Conservation (phyloP, 2,797 vertebrate species). For the Sibirionetta formosa region DNA sequence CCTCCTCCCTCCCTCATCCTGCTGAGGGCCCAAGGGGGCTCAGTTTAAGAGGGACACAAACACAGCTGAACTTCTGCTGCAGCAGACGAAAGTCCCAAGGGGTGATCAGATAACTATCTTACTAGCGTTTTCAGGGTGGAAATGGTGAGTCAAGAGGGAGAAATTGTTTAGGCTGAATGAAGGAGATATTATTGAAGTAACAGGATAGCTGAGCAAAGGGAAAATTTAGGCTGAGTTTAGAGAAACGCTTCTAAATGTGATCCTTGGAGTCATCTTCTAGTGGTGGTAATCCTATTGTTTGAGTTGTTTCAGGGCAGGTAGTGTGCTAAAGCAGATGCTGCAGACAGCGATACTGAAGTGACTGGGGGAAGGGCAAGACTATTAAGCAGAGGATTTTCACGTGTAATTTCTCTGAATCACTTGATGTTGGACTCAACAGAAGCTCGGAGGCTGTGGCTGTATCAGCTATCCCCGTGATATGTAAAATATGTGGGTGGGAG, state of each 20-base stretch:
- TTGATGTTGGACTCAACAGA: slow-evolving; percentile 36
- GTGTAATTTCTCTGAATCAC: slow-evolving; percentile 57
- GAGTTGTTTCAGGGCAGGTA: slow-evolving; percentile 20
- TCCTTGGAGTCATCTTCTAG: not conserved
- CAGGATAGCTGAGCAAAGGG: slow-evolving; percentile 18
- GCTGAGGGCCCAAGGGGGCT: not conserved
- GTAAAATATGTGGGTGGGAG: slow-evolving; percentile 56
- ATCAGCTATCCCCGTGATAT: slow-evolving; percentile 20
- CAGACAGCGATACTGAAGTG: slow-evolving; percentile 33
- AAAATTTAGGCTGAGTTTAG: slow-evolving; percentile 47
- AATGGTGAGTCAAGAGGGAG: not conserved
- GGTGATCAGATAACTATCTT: slow-evolving; percentile 35
- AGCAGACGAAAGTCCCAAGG: not conserved
- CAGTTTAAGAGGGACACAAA: not conserved
- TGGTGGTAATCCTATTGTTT: slow-evolving; percentile 16
- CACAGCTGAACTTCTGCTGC: not conserved
- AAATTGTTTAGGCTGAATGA: slow-evolving; percentile 50
- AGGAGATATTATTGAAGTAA: slow-evolving; percentile 22
- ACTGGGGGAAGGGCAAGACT: slow-evolving; percentile 12
- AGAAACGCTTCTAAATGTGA: slow-evolving; percentile 29
- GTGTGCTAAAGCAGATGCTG: not conserved
- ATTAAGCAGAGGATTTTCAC: slow-evolving; percentile 42
- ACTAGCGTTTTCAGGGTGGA: slow-evolving; percentile 27
- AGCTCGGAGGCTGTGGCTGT: slow-evolving; percentile 21
- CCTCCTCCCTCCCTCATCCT: not conserved